Evolutionary conservation across 2,888 invertebrate species (phyloP).

Genomic region (Heliconius aoede): DNA sequence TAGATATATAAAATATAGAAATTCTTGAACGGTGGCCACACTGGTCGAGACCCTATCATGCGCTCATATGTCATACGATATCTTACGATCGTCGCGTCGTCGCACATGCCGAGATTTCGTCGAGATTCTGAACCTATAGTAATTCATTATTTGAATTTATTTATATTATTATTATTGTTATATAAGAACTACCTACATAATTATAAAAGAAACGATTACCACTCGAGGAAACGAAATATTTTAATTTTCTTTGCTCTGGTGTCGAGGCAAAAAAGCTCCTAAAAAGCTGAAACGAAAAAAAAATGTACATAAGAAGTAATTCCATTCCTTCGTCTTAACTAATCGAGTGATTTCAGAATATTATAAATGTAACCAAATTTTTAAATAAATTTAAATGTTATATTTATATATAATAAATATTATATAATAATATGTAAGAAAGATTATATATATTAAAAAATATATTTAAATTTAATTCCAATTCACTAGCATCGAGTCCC

Average conservation of each 20-base stretch:
- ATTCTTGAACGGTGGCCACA: constrained; percentile 44
- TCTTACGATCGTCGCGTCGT: constrained; percentile 65
- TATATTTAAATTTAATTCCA: too few relatives aligned
- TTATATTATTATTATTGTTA: constrained; percentile 29
- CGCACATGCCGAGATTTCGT: constrained; percentile 50
- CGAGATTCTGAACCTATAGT: constrained; percentile 44
- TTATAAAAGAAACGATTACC: too few relatives aligned
- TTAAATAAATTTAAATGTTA: too few relatives aligned
- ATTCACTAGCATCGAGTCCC: not conserved
- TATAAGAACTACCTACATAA: too few relatives aligned
- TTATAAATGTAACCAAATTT: not conserved
- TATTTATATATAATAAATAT: too few relatives aligned
- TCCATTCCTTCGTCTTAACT: not conserved
- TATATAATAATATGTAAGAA: too few relatives aligned
- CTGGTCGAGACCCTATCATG: constrained; percentile 45
- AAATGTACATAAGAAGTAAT: too few relatives aligned
- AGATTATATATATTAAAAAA: too few relatives aligned
- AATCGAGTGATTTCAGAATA: not conserved
- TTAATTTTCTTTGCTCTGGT: too few relatives aligned
- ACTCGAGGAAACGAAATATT: too few relatives aligned
- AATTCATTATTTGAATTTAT: constrained; percentile 46
- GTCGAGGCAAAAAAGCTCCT: too few relatives aligned
- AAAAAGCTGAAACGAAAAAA: too few relatives aligned
- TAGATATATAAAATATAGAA: not conserved
- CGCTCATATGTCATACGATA: constrained; percentile 70